A percentile compares a stretch with the other conserved stretches of the same genome.
phyloP scores from a whole-genome alignment of 2,113 vertebrate species.

The Thamnophis sirtalis region DNA sequence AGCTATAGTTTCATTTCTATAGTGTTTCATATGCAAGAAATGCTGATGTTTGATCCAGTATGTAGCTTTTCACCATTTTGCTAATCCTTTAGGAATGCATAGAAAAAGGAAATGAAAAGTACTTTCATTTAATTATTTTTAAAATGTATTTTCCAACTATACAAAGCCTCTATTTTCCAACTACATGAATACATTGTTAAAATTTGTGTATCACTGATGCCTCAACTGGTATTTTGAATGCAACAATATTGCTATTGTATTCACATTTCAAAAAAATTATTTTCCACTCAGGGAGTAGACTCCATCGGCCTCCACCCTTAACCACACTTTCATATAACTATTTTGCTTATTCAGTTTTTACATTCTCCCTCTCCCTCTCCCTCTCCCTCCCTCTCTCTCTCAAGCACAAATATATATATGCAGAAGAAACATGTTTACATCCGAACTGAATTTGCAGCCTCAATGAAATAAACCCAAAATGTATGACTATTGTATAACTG shows the following conservation, averaged over 20 bases:
- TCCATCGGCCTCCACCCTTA: not conserved
- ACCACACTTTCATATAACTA: not conserved
- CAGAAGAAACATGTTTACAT: conserved; percentile 7
- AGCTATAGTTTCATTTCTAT: conserved; percentile 58
- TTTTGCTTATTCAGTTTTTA: conserved; percentile 29
- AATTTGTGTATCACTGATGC: conserved; percentile 65
- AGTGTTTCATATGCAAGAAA: conserved; percentile 44
- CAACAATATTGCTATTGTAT: conserved; percentile 72
- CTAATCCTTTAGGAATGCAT: conserved; percentile 62
- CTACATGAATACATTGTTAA: conserved; percentile 68
- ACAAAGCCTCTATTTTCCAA: conserved; percentile 64
- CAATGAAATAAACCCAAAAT: conserved; percentile 1
- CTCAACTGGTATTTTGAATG: conserved; percentile 64
- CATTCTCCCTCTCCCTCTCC: conserved; percentile 22
- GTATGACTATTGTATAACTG: not conserved
- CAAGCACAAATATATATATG: not conserved
- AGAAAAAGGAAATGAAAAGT: conserved; percentile 40
- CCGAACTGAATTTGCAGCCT: not conserved
- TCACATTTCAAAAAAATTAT: conserved; percentile 60
- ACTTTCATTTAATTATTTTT: conserved; percentile 65
- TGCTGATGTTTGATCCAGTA: conserved; percentile 53
- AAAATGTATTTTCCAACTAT: conserved; percentile 56
- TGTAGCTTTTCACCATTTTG: conserved; percentile 63
- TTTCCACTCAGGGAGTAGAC: conserved; percentile 58
- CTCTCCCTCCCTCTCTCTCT: conserved; percentile 1